A percentile compares a stretch with the other conserved stretches of the same genome.
These are phyloP conservation scores for Enhydra lutris DNA, from an alignment of 2,113 vertebrate species.

Conservation along the genomic window DNA sequence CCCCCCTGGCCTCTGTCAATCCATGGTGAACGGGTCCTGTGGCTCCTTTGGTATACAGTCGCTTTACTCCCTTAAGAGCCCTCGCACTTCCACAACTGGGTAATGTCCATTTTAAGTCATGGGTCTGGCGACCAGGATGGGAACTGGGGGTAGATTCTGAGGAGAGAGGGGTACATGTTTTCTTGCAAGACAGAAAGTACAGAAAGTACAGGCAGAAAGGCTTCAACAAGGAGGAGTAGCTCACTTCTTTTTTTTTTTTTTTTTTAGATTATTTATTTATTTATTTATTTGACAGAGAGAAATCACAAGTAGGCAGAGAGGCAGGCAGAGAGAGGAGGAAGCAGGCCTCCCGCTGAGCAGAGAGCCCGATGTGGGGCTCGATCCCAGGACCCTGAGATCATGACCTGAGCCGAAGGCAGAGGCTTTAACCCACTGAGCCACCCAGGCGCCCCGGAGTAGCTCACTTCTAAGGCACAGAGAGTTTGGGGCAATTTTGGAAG, in stretches of 20 bases:
- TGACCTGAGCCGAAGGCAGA: no score
- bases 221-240: not conserved
- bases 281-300: no score
- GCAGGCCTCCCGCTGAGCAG: no score
- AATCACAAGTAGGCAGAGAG: no score
- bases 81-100: not conserved
- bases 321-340: no score
- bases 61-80: not conserved
- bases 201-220: no score
- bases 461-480: not conserved
- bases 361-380: no score
- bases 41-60: not conserved
- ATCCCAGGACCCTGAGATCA: no score
- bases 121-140: not conserved
- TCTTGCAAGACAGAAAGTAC: not conserved
- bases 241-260: no score
- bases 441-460: not conserved
- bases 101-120: not conserved
- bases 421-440: no score
- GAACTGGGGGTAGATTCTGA: not conserved
- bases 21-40: not conserved
- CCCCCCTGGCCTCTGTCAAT: not conserved
- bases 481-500: not conserved
- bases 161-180: not conserved
- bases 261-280: no score